Evolutionary conservation across 2,113 vertebrate species (phyloP), one percentile per base, ranked within the genome.

Genomic region (Lipotes vexillifer): DNA sequence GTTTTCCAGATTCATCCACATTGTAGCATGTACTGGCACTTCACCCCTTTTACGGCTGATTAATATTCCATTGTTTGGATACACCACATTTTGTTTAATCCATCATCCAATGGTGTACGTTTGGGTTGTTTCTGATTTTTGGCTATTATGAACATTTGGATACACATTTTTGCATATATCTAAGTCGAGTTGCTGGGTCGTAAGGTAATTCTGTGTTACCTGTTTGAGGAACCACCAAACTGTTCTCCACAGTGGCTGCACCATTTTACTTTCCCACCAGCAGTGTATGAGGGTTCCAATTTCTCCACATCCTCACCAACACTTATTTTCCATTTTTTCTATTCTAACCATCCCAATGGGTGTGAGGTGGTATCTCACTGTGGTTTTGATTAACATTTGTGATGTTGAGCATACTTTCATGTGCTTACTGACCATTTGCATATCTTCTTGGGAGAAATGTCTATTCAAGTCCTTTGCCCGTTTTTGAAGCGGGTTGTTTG

Each of bases 61-160:
- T 46, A 31, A 33, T 31, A 49, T n/a, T 44, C 23, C 38, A 41
- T 23, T 1, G 21, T 38, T 25, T 11, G 15, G 13, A 25, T 20
- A 31, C 2, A 13, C 10, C 46, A 52, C 46, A 8, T 6, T 86
- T 41, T 68, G 13, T 38, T 36, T 38, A 49, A 65, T 44, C 77
- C 27, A 23, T 29, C 46, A 46, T 31, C 31, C 0, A 1, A 0
- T 4, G 3, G 8, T 20, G 14, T n/a, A 8, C 17, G 27, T 14
- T n/a, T 27, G 57, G 25, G 59, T 17, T 41, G 33, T 44, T 80
- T 63, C 66, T 31, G 15, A 14, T 17, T 75, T 71, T 55, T 27
- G 69, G 31, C 65, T 61, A 31, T 41, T 17, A 2, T 74, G 41
- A 68, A 61, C 31, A 20, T 29, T 38, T 36, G 11, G 3, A 21